Evolutionary conservation across 2,888 invertebrate genomes (phyloP), one percentile per base, ranked within the genome.

Genomic region (Rhopalosiphum nymphaeae): DNA sequence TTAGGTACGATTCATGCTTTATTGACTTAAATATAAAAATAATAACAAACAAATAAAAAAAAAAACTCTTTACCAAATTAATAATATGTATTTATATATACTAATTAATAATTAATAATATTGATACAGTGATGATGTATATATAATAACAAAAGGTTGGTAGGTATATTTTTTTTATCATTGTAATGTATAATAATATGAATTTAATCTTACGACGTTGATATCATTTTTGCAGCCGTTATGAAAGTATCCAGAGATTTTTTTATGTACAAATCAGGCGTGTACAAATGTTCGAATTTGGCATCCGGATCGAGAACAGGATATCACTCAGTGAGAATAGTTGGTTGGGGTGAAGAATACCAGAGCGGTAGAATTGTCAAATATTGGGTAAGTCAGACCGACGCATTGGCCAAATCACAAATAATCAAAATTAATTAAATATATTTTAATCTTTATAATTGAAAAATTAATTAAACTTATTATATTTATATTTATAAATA

Each of bases 241-340:
- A 98, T 99, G 97, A 97, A 97, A 95, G 98, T 99, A 3, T 97
- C 98, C 95, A 98, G 98, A 95, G 99, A 99, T 96, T 98, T 99
- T 97, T 99, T 98, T 97, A 97, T 98, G 95, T 99, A 99, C 96
- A 97, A 97, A 94, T 97, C 97, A 85, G 99, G 99, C 10, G 96
- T 99, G 93, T 99, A 99, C 96, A 97, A 96, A 7, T 97, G 97
- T 95, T 96, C 97, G 5, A 96, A 96, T 0, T 95, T 96, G 67
- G 95, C 95, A 13, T 88, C 36, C 3, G 87, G 91, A 26, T 95
- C 95, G 16, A 91, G 94, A 29, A 94, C 94, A 29, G 98, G 98
- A 0, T 98, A 98, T 95, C 99, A 99, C 96, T 98, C 99, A 57
- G 98, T 99, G 26, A 97, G 98, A 95, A 97, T 99, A 95, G 96